Base-by-base conservation (phyloP, 2,888 invertebrate species). In the Micropterix aruncella region DNA sequence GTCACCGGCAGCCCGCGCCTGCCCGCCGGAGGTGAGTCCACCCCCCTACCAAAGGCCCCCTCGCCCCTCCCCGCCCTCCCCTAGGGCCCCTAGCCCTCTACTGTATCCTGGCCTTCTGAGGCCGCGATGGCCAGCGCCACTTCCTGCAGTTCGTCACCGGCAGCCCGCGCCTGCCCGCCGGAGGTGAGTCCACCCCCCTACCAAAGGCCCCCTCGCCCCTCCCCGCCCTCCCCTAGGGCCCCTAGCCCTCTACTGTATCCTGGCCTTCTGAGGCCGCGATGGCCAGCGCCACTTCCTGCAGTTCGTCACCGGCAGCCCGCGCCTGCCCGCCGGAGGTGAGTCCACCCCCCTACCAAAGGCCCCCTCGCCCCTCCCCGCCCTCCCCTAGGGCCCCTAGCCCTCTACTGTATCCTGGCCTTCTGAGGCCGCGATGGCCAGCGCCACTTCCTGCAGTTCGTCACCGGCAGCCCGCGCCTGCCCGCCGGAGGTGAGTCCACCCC, bases 1-100 rank as follows among this genome's bases (percentile, higher is more conserved):
- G 88, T 97, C 47, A 99, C 99, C 40, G 99, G 99, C 52, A 96
- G 95, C 56, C 99, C 99, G 2, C 77, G 96, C 50, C 74, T 99
- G 58, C 99, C 99, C 50, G 94, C 97, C 53, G 99, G 99, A 74
- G 97, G 97, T 83, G 63, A 64, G 65, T 57, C 46, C 19, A 42
- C 7, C 18, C n/a, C n/a, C n/a, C n/a, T 42, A 17, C 12, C 40
- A n/a, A n/a, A n/a, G 88, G 49, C 87, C 89, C 1, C 93, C 94
- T 70, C 93, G 94, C 60, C 93, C 93, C 38, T 94, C 89, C 64
- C 86, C 83, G 9, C 80, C 83, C 47, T 91, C 93, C 57, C 90
- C 90, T 18, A 75, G 79, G 52, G 86, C 91, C 48, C 89, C 94
- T 57, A 76, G 81, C 56, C 86, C 78, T 64, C 74, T 95, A 45